phyloP scores from a whole-genome alignment of 2,888 invertebrate genomes.

The Ophion ventricosus region DNA sequence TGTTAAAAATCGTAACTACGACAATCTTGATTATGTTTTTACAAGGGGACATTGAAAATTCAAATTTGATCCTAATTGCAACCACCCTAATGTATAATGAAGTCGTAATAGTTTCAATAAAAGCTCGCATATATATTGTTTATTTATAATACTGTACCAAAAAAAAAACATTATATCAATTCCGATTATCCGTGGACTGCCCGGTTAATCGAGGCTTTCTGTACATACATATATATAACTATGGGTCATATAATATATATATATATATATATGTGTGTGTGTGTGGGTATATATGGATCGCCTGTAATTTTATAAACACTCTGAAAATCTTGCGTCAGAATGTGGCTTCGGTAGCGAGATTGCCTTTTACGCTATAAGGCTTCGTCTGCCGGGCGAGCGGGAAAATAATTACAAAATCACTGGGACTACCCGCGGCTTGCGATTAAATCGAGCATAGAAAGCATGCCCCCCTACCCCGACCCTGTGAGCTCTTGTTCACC shows the following conservation, averaged over 20 bases:
- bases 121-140: too few relatives aligned
- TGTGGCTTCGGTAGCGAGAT: constrained; percentile 79
- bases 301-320: constrained; percentile 83
- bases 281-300: constrained; percentile 68
- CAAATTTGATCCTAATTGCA: too few relatives aligned
- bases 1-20: too few relatives aligned
- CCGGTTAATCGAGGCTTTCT: too few relatives aligned
- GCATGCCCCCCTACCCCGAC: constrained; percentile 17
- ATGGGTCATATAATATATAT: neutral
- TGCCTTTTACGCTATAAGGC: constrained; percentile 77
- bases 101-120: too few relatives aligned
- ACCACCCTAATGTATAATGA: too few relatives aligned
- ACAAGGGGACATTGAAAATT: too few relatives aligned
- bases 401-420: constrained; percentile 81
- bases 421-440: constrained; percentile 62
- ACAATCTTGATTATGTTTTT: too few relatives aligned
- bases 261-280: constrained; percentile 12
- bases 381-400: constrained; percentile 75
- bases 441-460: constrained; percentile 58
- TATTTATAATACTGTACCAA: too few relatives aligned
- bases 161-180: too few relatives aligned
- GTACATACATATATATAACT: constrained; percentile 61
- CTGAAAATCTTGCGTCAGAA: constrained; percentile 81
- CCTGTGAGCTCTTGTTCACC: constrained; percentile 22
- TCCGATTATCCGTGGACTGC: too few relatives aligned